Conservation (phyloP, 2,797 vertebrate genomes). For the Helicolenus hilgendorfi region DNA sequence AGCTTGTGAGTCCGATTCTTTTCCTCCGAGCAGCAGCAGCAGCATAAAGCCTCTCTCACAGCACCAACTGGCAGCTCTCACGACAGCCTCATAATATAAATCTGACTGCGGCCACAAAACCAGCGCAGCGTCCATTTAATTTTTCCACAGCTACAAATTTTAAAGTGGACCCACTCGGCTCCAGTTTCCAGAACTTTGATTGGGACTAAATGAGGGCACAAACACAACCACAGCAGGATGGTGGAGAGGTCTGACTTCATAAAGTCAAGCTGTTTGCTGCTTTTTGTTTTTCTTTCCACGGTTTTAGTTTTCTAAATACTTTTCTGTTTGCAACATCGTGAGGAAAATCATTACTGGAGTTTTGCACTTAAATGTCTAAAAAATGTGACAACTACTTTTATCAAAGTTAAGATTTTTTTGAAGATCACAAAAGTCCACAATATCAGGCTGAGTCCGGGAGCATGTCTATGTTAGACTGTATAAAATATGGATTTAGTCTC, state of each 20-base stretch:
- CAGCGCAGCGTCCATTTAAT: slow-evolving; percentile 53
- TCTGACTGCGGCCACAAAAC: slow-evolving; percentile 67
- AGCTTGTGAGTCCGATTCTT: not conserved
- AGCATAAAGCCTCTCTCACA: slow-evolving; percentile 41
- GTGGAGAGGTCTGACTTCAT: not conserved
- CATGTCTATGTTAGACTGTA: not conserved
- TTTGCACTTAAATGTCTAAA: not conserved
- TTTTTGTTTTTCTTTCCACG: not conserved
- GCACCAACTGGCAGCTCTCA: slow-evolving; percentile 31
- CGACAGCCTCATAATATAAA: slow-evolving; percentile 46
- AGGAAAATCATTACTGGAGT: not conserved
- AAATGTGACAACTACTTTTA: not conserved
- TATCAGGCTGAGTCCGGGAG: not conserved
- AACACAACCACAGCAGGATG: slow-evolving; percentile 31
- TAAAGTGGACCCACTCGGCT: slow-evolving; percentile 61
- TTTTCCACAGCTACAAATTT: slow-evolving; percentile 80
- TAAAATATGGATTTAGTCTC: too few relatives aligned
- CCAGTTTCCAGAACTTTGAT: slow-evolving; percentile 74
- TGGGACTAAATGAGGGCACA: slow-evolving; percentile 73
- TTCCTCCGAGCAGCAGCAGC: not conserved
- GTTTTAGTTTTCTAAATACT: not conserved
- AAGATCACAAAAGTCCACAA: not conserved
- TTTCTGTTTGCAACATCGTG: not conserved
- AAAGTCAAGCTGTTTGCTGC: not conserved
- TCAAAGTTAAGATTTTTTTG: not conserved